Base-by-base conservation (phyloP, 2,113 vertebrate genomes). In the Oreochromis niloticus region DNA sequence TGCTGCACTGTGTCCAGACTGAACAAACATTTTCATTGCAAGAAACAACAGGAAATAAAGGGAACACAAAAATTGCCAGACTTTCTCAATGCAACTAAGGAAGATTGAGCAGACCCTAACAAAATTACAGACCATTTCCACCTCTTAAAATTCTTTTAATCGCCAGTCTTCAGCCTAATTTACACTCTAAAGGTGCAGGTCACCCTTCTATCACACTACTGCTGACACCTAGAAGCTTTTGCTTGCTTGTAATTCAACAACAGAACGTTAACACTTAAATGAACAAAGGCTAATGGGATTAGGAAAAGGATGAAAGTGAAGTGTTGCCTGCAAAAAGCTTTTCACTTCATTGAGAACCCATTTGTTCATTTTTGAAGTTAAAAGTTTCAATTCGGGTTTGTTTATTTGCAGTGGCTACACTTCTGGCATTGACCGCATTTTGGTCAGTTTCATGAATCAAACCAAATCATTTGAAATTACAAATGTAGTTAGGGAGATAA, bases 171-270 rank as follows among this genome's bases (percentile, higher is more conserved):
- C 24, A 54, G 34, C 55, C 30, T 87, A 84, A 87, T 90, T 88
- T 16, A 63, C 78, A 54, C 86, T 12, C 83, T 17, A 41, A n/a
- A 86, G 78, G 52, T 75, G 63, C 43, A 81, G 41, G 81, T 68
- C 50, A 54, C 46, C 73, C 71, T 7, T 87, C 41, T 52, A 13
- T 83, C 14, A 61, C 55, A 81, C 82, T 9, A 71, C 57, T 88
- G 71, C 75, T 92, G 84, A 92, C 92, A 94, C 92, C 91, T 93
- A 91, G 84, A 86, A 75, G 43, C 56, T 61, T 17, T 61, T 63
- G 1, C 68, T 88, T 57, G 85, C 84, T 88, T 92, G 83, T 93
- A 82, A 94, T 87, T 88, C 80, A 80, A 78, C 14, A 11, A 50
- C 6, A 75, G 61, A 86, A 83, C 71, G 92, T 68, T 61, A 82